These are phyloP conservation scores for Caenorhabditis afra DNA, from an alignment of 2,888 invertebrate genomes.

Conservation along the genomic window DNA sequence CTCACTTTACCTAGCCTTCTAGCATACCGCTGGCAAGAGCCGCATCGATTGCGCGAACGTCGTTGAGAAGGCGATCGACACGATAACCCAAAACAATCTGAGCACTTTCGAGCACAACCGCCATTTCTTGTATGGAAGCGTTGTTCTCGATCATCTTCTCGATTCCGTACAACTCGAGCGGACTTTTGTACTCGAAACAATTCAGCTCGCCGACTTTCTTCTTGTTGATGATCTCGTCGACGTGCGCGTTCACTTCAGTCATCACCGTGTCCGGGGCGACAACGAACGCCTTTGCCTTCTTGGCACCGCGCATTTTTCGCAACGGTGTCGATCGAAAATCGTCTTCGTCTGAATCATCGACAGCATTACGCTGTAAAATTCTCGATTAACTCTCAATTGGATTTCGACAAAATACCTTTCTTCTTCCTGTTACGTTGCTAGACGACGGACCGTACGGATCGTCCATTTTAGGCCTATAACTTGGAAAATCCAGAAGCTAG, in stretches of 20 bases:
- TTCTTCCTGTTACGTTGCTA: conserved; percentile 40
- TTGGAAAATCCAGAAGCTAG: background rate
- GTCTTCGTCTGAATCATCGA: conserved; percentile 4
- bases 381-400: too few species aligned
- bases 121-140: conserved; percentile 45
- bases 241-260: background rate
- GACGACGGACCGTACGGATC: conserved; percentile 24
- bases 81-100: conserved; percentile 35
- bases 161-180: conserved; percentile 35
- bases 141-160: conserved; percentile 34
- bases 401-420: conserved; percentile 34
- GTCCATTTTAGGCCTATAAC: conserved; percentile 23
- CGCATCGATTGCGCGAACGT: conserved; percentile 28
- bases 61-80: conserved; percentile 42
- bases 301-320: conserved; percentile 32
- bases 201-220: conserved; percentile 17
- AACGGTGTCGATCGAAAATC: conserved; percentile 2
- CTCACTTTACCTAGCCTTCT: background rate
- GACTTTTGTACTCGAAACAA: conserved; percentile 49
- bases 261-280: conserved; percentile 3
- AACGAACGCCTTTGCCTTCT: background rate
- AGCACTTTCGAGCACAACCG: conserved; percentile 44
- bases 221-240: conserved; percentile 26
- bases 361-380: background rate
- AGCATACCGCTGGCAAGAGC: conserved; percentile 26